Conservation (phyloP, 1,140 invertebrate species). For the Ectropis grisescens region DNA sequence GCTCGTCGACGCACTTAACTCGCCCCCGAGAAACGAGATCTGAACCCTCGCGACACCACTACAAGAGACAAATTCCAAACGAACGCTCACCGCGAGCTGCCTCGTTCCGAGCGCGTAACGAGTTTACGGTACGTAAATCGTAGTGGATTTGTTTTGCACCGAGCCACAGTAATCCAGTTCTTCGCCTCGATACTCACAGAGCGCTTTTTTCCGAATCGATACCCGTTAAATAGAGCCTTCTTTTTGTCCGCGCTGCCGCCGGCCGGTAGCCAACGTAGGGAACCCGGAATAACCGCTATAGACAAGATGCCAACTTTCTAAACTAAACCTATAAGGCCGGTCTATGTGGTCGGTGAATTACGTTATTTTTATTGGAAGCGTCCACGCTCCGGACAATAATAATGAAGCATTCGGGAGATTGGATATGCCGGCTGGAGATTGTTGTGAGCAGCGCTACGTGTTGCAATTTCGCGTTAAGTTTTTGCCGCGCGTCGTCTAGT, state of each 20-base stretch:
- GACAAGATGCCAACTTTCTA: slow-evolving; percentile 67
- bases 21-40: slow-evolving; percentile 17
- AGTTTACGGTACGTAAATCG: slow-evolving; percentile 66
- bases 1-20: slow-evolving; percentile 26
- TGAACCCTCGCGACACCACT: slow-evolving; percentile 21
- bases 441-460: slow-evolving; percentile 21
- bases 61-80: slow-evolving; percentile 32
- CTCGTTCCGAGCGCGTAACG: slow-evolving; percentile 50
- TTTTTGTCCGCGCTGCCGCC: slow-evolving; percentile 44
- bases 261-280: slow-evolving; percentile 51
- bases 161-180: slow-evolving; percentile 50
- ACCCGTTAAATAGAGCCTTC: slow-evolving; percentile 51
- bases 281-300: slow-evolving; percentile 55
- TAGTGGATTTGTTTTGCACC: slow-evolving; percentile 64
- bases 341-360: slow-evolving; percentile 51
- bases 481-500: slow-evolving; percentile 20
- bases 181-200: slow-evolving; percentile 33
- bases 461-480: slow-evolving; percentile 31
- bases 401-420: slow-evolving; percentile 48
- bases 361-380: slow-evolving; percentile 54
- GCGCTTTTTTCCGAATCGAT: slow-evolving; percentile 46
- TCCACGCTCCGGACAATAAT: slow-evolving; percentile 36
- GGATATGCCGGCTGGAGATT: slow-evolving; percentile 18
- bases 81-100: slow-evolving; percentile 22
- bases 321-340: slow-evolving; percentile 59